Evolutionary conservation across 2,797 vertebrate genomes (phyloP).

Genomic region (Labeo calbasu): DNA sequence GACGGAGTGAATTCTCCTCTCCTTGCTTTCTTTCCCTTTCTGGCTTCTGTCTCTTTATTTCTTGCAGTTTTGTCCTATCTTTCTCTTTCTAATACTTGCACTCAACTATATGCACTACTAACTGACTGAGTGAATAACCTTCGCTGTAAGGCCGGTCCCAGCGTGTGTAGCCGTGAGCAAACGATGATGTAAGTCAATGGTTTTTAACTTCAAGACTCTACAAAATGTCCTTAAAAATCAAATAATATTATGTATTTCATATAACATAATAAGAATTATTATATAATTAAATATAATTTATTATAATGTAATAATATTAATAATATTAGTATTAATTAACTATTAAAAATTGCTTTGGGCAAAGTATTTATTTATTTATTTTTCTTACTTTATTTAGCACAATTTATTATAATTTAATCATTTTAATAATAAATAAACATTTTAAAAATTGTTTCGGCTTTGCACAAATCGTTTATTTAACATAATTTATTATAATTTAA

Average conservation of each 20-base stretch:
- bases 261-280: neutral
- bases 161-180: neutral
- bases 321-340: neutral
- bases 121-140: constrained; percentile 60
- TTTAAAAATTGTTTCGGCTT: too few species aligned
- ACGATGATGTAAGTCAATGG: neutral
- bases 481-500: too few species aligned
- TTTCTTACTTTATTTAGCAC: neutral
- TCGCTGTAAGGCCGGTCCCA: neutral
- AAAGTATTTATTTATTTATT: neutral
- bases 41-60: constrained; percentile 21
- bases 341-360: neutral
- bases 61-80: constrained; percentile 1
- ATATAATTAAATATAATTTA: neutral
- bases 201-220: neutral
- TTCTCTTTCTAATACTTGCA: constrained; percentile 29
- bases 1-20: constrained; percentile 39
- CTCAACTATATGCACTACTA: constrained; percentile 30
- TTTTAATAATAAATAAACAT: too few species aligned
- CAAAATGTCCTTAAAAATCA: neutral
- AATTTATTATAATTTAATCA: too few species aligned
- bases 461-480: neutral
- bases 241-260: neutral
- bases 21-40: constrained; percentile 23
- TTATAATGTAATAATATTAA: neutral